Evolutionary conservation across 2,797 vertebrate species (phyloP).

Genomic region (Notoglanidium macrostoma): DNA sequence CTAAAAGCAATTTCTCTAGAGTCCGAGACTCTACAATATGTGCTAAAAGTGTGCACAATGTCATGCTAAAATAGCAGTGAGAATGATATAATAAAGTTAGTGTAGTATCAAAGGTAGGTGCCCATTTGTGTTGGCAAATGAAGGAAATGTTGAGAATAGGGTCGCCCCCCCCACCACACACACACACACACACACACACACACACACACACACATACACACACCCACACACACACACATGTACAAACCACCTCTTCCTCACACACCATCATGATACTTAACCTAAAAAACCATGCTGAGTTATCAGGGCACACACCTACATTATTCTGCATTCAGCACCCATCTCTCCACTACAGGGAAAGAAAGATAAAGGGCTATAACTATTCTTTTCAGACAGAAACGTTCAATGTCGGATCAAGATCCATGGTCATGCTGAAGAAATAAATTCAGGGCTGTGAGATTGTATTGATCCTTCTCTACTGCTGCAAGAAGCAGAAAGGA

Average conservation of each 20-base stretch:
- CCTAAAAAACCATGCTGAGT: conserved; percentile 14
- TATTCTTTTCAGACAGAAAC: conserved; percentile 69
- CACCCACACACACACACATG: conserved; percentile 5
- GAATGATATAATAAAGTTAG: not conserved
- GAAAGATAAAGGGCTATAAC: conserved; percentile 36
- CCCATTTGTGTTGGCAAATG: not conserved
- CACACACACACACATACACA: conserved; percentile 4
- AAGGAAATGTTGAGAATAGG: not conserved
- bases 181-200: not conserved
- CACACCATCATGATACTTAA: conserved; percentile 1
- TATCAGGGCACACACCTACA: conserved; percentile 29
- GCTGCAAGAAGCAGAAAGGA: conserved; percentile 67
- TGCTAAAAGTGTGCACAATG: not conserved
- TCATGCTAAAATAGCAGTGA: not conserved
- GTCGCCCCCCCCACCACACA: not conserved
- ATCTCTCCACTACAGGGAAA: conserved; percentile 13
- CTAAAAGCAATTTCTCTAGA: conserved; percentile 1
- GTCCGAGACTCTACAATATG: not conserved
- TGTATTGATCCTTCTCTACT: conserved; percentile 75
- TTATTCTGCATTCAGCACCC: conserved; percentile 40
- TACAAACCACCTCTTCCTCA: not conserved
- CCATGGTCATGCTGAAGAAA: conserved; percentile 74
- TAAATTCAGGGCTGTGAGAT: conserved; percentile 75
- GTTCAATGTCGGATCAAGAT: conserved; percentile 74
- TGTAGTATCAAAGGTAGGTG: not conserved